Conservation (phyloP, 2,113 vertebrate species). For the Lanius ludovicianus region DNA sequence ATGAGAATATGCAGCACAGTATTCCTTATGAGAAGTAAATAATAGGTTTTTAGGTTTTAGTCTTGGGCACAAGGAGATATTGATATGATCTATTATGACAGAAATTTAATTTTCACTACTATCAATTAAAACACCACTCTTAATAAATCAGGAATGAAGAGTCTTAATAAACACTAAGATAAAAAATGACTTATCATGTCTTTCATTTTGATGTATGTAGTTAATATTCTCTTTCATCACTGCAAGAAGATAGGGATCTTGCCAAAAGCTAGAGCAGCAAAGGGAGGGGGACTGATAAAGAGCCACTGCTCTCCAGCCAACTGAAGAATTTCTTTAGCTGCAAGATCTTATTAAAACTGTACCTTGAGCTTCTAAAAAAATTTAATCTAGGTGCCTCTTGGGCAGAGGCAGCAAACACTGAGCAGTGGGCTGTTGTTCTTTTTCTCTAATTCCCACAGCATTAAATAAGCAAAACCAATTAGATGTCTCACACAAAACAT, state of each 20-base stretch:
- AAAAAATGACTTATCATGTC: background rate
- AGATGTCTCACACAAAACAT: background rate
- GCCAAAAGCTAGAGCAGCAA: slow-evolving; percentile 29
- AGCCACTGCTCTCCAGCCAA: background rate
- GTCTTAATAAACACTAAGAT: slow-evolving; percentile 45
- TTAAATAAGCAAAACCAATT: background rate
- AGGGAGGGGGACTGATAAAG: background rate
- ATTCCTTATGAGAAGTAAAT: background rate
- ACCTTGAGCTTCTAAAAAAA: background rate
- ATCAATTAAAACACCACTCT: slow-evolving; percentile 42
- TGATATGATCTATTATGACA: slow-evolving; percentile 1
- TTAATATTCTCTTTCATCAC: slow-evolving; percentile 65
- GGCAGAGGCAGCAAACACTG: background rate
- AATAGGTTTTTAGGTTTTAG: background rate
- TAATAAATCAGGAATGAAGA: slow-evolving; percentile 39
- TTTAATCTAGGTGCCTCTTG: background rate
- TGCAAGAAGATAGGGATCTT: slow-evolving; percentile 42
- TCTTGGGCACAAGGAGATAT: slow-evolving; percentile 4
- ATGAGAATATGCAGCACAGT: background rate
- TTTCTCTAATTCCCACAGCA: background rate
- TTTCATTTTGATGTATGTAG: slow-evolving; percentile 59
- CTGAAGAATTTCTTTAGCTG: background rate
- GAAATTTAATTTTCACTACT: slow-evolving; percentile 46
- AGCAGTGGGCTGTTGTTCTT: background rate
- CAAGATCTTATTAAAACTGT: slow-evolving; percentile 3